These are phyloP conservation scores for Emmelina monodactyla DNA, from an alignment of 2,888 invertebrate species.

Conservation along the genomic window DNA sequence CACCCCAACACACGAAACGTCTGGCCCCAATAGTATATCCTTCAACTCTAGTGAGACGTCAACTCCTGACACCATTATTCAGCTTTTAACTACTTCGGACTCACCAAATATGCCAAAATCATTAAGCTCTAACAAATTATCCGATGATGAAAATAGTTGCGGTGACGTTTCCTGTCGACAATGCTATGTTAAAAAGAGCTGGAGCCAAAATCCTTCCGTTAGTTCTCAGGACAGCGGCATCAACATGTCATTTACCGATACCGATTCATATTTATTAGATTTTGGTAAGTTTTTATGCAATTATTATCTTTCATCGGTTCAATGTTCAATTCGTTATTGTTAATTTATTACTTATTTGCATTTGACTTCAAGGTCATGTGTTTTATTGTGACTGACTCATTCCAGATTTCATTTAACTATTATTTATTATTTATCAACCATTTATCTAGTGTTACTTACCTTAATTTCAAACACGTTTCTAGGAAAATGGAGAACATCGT, in stretches of 20 bases:
- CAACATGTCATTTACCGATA: conserved; percentile 76
- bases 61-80: conserved; percentile 59
- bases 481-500: conserved; percentile 45
- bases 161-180: conserved; percentile 53
- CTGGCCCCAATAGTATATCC: conserved; percentile 53
- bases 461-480: conserved; percentile 9
- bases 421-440: not conserved
- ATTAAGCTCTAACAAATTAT: conserved; percentile 61
- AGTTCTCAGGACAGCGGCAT: conserved; percentile 83
- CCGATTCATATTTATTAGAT: conserved; percentile 62
- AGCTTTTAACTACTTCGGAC: conserved; percentile 45
- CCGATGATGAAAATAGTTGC: conserved; percentile 65
- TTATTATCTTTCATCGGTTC: not conserved
- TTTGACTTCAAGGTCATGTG: not conserved
- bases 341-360: not conserved
- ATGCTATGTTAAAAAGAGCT: conserved; percentile 60
- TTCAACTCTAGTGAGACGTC: conserved; percentile 63
- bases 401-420: not conserved
- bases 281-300: conserved; percentile 40
- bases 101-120: conserved; percentile 59
- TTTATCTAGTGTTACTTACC: not conserved
- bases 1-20: conserved; percentile 49
- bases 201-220: conserved; percentile 73
- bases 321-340: not conserved
- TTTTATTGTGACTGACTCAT: not conserved